Conservation (phyloP, 2,797 vertebrate species). For the Aeoliscus strigatus region DNA sequence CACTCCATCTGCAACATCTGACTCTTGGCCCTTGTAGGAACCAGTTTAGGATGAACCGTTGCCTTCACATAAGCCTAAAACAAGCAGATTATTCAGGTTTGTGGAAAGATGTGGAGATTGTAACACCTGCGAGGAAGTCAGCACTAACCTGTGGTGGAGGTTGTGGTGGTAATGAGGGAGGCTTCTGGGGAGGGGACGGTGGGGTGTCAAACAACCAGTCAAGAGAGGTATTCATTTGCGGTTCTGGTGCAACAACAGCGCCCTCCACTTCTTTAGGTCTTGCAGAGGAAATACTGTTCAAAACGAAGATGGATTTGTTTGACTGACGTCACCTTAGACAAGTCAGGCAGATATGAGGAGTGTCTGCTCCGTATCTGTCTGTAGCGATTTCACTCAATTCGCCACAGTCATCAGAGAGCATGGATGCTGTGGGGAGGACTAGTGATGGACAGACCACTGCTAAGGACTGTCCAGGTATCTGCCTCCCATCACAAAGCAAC, state of each 20-base stretch:
- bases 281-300: constrained; percentile 9
- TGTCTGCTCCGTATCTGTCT: constrained; percentile 99
- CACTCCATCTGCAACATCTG: constrained; percentile 58
- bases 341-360: neutral
- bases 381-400: constrained; percentile 95
- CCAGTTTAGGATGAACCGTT: neutral
- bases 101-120: neutral
- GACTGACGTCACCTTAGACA: too few species aligned
- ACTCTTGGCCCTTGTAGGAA: constrained; percentile 23
- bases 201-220: constrained; percentile 51
- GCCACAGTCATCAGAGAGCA: constrained; percentile 96
- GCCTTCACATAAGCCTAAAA: constrained; percentile 37
- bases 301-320: neutral
- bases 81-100: neutral
- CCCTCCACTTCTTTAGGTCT: constrained; percentile 1
- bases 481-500: constrained; percentile 73
- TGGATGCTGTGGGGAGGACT: constrained; percentile 84
- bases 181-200: constrained; percentile 11
- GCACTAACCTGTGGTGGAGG: constrained; percentile 19
- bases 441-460: constrained; percentile 80
- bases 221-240: constrained; percentile 42
- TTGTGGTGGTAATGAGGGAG: neutral
- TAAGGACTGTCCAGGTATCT: constrained; percentile 84
- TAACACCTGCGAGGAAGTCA: too few species aligned
- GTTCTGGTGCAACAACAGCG: neutral